These are phyloP conservation scores for Coturnix japonica DNA, from an alignment of 2,113 vertebrate species.

Conservation along the genomic window DNA sequence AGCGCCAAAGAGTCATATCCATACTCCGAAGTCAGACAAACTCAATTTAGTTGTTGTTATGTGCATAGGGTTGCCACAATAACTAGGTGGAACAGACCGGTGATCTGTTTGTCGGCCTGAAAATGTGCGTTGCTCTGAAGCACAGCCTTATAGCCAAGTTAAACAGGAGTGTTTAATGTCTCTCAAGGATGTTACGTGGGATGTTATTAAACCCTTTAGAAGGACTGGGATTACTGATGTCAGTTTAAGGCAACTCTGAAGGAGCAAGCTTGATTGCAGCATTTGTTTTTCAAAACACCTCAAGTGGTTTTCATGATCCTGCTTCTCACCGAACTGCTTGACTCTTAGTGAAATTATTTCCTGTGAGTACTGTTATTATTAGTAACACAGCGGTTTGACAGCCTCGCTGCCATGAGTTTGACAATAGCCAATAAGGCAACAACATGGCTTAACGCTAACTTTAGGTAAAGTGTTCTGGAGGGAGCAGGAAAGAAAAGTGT, in stretches of 20 bases:
- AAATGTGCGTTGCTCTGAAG: background rate
- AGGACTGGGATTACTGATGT: background rate
- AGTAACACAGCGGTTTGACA: slow-evolving; percentile 33
- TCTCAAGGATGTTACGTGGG: background rate
- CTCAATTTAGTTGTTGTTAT: slow-evolving; percentile 91
- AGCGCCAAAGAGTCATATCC: background rate
- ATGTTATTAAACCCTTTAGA: background rate
- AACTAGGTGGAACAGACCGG: slow-evolving; percentile 57
- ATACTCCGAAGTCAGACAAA: slow-evolving; percentile 77
- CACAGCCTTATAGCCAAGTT: background rate
- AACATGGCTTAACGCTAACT: slow-evolving; percentile 24
- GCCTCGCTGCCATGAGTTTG: background rate
- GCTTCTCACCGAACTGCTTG: background rate
- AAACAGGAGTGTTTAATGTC: background rate
- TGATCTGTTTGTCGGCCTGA: slow-evolving; percentile 9
- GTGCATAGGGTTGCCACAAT: slow-evolving; percentile 97
- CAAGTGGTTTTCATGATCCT: background rate
- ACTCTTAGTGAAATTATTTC: slow-evolving; percentile 56
- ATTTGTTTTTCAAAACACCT: slow-evolving; percentile 24
- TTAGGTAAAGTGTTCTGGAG: slow-evolving; percentile 1
- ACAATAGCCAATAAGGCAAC: slow-evolving; percentile 3
- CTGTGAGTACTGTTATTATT: slow-evolving; percentile 25
- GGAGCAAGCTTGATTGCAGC: background rate
- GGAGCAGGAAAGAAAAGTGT: background rate
- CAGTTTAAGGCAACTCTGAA: background rate